Conservation (phyloP, 64 coral and sea anemone genomes). For the Orbicella faveolata region DNA sequence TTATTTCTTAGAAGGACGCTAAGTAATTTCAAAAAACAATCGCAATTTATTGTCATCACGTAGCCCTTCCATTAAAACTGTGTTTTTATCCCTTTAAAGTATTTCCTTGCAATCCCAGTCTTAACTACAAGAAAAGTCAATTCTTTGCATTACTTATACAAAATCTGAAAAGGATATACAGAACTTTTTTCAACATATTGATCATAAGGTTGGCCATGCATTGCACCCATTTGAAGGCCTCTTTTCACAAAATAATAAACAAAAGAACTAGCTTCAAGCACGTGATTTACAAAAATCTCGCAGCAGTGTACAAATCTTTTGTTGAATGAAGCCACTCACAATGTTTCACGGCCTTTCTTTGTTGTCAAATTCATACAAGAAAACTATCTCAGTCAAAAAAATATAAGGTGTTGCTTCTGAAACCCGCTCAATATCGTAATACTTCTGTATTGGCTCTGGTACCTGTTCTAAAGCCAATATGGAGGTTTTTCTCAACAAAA, state of each 20-base stretch:
- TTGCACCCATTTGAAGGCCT: background rate
- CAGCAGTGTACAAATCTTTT: background rate
- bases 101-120: background rate
- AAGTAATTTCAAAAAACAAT: background rate
- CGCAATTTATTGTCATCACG: background rate
- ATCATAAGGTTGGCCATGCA: background rate
- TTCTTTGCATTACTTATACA: background rate
- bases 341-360: background rate
- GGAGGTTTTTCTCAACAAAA: slow-evolving; percentile 1
- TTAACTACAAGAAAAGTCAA: background rate
- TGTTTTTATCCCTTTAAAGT: background rate
- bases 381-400: background rate
- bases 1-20: background rate
- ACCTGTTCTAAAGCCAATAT: background rate
- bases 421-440: background rate
- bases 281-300: slow-evolving; percentile 17
- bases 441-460: background rate
- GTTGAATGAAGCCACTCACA: background rate
- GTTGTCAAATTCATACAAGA: background rate
- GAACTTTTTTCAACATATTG: background rate
- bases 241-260: background rate
- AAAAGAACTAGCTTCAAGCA: background rate
- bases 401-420: background rate
- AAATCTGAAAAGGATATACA: no score
- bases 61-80: background rate